phyloP scores from a whole-genome alignment of 2,113 vertebrate genomes.

The Eurypyga helias region DNA sequence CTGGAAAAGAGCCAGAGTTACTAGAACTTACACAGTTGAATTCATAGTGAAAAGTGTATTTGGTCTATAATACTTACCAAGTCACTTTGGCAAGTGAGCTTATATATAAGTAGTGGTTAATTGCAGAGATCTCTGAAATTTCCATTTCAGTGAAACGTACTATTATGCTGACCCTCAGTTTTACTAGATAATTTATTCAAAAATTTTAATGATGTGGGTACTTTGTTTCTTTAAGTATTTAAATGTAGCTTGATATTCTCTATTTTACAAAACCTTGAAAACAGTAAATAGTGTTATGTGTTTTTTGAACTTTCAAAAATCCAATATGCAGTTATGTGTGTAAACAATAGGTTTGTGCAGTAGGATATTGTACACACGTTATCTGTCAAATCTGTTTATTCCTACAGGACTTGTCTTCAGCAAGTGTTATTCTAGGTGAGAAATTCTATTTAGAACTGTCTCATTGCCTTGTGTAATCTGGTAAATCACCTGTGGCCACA shows the following conservation, averaged over 20 bases:
- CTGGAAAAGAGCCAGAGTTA: neutral
- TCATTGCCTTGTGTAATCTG: neutral
- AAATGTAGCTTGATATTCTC: neutral
- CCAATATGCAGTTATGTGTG: neutral
- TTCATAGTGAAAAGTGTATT: neutral
- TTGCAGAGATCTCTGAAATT: neutral
- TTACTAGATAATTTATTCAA: neutral
- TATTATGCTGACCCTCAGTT: neutral
- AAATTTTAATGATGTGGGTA: neutral
- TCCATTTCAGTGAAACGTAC: neutral
- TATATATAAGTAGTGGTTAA: neutral
- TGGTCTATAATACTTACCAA: neutral
- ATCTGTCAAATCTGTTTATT: constrained; percentile 36
- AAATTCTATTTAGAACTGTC: constrained; percentile 33
- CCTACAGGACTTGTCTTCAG: constrained; percentile 29
- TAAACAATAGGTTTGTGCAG: constrained; percentile 9
- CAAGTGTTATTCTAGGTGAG: constrained; percentile 31
- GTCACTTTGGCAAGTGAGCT: neutral
- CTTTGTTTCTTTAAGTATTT: neutral
- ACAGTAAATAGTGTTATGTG: neutral
- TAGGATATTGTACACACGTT: neutral
- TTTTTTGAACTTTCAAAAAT: constrained; percentile 4
- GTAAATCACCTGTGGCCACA: neutral
- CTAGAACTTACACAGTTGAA: neutral
- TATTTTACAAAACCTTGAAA: neutral